phyloP scores from a whole-genome alignment of 2,113 vertebrate genomes.

The Bubo blakistoni region DNA sequence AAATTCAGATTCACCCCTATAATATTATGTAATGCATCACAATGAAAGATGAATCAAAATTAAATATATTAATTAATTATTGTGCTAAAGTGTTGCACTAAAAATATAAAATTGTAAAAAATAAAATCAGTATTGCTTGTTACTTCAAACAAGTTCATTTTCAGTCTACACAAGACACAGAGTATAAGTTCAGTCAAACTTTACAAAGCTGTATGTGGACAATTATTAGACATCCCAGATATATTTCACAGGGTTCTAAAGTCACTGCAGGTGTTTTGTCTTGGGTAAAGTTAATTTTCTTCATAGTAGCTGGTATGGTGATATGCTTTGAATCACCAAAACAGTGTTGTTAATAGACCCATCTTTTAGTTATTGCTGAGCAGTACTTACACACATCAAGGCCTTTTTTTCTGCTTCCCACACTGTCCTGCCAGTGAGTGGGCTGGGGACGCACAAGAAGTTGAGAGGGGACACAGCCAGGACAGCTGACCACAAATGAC shows the following conservation, averaged over 20 bases:
- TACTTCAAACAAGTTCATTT: not conserved
- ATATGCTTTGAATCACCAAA: not conserved
- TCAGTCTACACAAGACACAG: not conserved
- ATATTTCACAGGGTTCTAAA: not conserved
- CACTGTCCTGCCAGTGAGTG: rapidly evolving
- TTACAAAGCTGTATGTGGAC: not conserved
- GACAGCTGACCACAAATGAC: not conserved
- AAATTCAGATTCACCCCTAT: not conserved
- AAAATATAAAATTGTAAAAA: not conserved
- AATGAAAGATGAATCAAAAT: not conserved
- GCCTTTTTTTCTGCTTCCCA: not conserved
- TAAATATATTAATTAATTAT: not conserved
- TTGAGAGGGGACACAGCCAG: not conserved
- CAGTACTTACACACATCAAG: not conserved
- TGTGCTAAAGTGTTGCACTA: not conserved
- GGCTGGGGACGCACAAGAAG: not conserved
- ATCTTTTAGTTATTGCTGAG: not conserved
- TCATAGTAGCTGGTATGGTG: not conserved
- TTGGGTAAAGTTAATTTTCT: not conserved
- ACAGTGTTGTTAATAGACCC: not conserved
- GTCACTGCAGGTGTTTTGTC: not conserved
- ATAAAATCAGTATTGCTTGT: not conserved
- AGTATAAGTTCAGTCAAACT: not conserved
- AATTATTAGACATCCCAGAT: not conserved
- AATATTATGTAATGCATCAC: not conserved